Evolutionary conservation across 53 echinoderm and acorn worm species (phyloP), one percentile per base, ranked within the genome.

Genomic region (Crossaster papposus): DNA sequence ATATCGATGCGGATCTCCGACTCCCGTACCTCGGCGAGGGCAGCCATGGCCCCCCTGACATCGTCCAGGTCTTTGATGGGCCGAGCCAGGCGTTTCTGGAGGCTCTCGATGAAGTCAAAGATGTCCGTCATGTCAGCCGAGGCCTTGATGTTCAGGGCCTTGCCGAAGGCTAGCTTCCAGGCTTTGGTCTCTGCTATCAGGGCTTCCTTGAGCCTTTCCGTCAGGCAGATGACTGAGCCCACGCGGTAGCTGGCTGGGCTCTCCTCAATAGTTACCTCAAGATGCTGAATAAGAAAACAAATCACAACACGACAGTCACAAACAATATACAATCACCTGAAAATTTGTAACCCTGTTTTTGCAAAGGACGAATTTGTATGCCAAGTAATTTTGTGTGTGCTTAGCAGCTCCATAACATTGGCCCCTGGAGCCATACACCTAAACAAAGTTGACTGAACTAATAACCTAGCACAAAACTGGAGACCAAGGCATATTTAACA

Each of bases 61-160:
- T 97, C 98, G 13, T 97, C 98, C 20, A 97, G 83, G 70, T 98
- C 98, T 54, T 98, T 96, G 93, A 98, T 96, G 26, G 96, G 96
- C 8, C 98, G 92, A 0, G 93, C 78, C 31, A 98, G 89, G 32
- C 95, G 96, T 88, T 98, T 98, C 92, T 98, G 95, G 32, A 98
- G 91, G 64, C 93, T 96, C 36, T 98, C 98, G 34, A 98, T 96
- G 94, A 98, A 96, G 68, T 93, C 92, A 29, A 96, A 92, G 92
- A 98, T 96, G 86, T 94, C 96, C 22, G 92, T 92, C 98, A 98
- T 98, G 88, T 98, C 98, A 17, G 92, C 81, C 11, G 93, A 92
- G 51, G 96, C 98, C 89, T 98, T 98, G 78, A 88, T 76, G 70
- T 98, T 98, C 65, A 98, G 93, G 54, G 98, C 98, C 20, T 91